Conservation (phyloP, 1,140 invertebrate species). For the Nebria ingens region DNA sequence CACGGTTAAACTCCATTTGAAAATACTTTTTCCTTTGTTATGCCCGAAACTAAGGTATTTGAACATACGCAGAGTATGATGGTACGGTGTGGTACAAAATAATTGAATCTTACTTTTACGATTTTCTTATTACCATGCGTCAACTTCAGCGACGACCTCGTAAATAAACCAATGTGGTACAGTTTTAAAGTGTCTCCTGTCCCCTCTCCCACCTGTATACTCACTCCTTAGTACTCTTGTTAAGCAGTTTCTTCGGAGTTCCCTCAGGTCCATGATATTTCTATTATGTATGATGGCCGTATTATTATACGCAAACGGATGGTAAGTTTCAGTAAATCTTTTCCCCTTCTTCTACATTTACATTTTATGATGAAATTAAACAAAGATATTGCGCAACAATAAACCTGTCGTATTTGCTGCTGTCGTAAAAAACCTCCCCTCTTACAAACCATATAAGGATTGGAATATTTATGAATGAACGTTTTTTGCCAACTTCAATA, state of each 20-base stretch:
- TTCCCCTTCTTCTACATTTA: slow-evolving; percentile 8
- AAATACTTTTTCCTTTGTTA: too few relatives aligned
- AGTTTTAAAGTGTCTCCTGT: not conserved
- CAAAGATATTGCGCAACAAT: slow-evolving; percentile 5
- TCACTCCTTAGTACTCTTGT: not conserved
- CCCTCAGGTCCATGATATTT: not conserved
- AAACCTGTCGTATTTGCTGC: not conserved
- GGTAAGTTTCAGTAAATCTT: not conserved
- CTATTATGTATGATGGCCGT: not conserved
- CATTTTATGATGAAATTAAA: slow-evolving; percentile 8
- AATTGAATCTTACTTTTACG: not conserved
- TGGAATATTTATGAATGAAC: slow-evolving; percentile 4
- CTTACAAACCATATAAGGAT: too few relatives aligned
- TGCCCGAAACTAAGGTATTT: too few relatives aligned
- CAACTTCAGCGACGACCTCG: not conserved
- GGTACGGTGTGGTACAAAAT: not conserved
- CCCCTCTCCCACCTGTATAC: not conserved
- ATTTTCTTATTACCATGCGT: not conserved
- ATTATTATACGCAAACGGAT: too few relatives aligned
- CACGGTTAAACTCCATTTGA: too few relatives aligned
- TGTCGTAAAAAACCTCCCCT: not conserved
- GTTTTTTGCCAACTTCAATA: too few relatives aligned
- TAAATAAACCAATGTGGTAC: not conserved
- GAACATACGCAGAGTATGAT: too few relatives aligned
- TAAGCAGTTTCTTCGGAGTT: not conserved